phyloP scores from a whole-genome alignment of 1,140 invertebrate species.

The Venturia canescens region DNA sequence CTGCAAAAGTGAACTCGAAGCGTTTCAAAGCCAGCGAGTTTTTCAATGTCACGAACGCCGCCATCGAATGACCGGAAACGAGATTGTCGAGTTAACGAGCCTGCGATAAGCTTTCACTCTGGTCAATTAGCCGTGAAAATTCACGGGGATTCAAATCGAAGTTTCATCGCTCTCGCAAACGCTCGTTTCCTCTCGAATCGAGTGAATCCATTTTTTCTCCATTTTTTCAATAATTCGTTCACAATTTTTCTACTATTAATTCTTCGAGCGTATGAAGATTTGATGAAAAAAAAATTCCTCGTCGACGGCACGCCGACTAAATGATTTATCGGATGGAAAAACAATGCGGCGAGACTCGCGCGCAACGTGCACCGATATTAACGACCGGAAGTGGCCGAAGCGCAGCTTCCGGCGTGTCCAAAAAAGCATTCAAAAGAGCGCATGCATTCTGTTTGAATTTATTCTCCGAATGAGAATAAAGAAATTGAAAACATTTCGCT shows the following conservation, averaged over 20 bases:
- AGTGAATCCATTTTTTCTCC: not conserved
- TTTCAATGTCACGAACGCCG: constrained; percentile 36
- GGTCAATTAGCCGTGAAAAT: not conserved
- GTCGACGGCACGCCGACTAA: not conserved
- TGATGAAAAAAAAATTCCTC: not conserved
- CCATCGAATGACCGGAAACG: not conserved
- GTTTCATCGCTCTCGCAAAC: not conserved
- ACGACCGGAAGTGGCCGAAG: not conserved
- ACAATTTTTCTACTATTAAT: too few relatives aligned
- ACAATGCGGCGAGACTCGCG: too few relatives aligned
- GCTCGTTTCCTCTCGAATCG: not conserved
- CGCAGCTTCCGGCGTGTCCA: not conserved
- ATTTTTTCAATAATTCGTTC: not conserved
- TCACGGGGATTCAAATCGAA: not conserved
- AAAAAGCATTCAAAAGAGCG: not conserved
- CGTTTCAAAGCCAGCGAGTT: not conserved
- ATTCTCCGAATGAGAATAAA: not conserved
- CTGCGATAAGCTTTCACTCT: too few relatives aligned
- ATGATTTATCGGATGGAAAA: not conserved
- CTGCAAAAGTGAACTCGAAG: too few relatives aligned
- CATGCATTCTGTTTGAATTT: not conserved
- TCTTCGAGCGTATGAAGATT: not conserved
- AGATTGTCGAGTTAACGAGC: not conserved
- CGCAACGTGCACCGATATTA: not conserved
- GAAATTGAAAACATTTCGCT: not conserved